phyloP scores from a whole-genome alignment of 2,888 invertebrate species.

The Pyrochroa serraticornis region DNA sequence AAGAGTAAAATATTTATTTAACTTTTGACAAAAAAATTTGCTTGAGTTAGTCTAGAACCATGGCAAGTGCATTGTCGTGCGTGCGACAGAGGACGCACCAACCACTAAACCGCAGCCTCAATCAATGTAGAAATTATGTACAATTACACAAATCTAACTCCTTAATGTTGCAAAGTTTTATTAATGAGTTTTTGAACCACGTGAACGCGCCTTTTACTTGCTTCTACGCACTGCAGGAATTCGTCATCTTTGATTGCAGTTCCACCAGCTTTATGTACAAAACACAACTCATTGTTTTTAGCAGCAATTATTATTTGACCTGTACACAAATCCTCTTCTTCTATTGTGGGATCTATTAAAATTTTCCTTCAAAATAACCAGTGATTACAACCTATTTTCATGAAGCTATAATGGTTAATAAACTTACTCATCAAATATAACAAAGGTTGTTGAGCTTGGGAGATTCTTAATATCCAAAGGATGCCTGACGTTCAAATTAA shows the following conservation, averaged over 20 bases:
- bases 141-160: neutral
- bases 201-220: constrained; percentile 65
- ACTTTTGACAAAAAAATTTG: no score
- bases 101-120: no score
- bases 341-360: constrained; percentile 79
- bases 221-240: constrained; percentile 65
- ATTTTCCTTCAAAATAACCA: constrained; percentile 61
- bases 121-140: constrained; percentile 1
- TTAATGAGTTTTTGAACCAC: constrained; percentile 60
- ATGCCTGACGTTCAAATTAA: constrained; percentile 63
- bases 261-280: constrained; percentile 78
- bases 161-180: constrained; percentile 40
- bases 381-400: constrained; percentile 1
- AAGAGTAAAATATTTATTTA: no score
- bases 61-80: no score
- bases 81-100: no score
- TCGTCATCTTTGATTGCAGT: constrained; percentile 64
- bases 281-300: constrained; percentile 66
- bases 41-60: no score
- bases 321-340: constrained; percentile 78
- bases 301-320: constrained; percentile 73
- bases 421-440: constrained; percentile 73
- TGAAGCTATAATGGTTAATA: neutral
- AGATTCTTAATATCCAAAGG: constrained; percentile 64
- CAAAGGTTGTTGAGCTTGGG: constrained; percentile 77